Percentiles rank a stretch among this genome's conserved stretches.
Evolutionary conservation across 1,140 invertebrate species (phyloP).

Genomic region (Steinernema khuongi): DNA sequence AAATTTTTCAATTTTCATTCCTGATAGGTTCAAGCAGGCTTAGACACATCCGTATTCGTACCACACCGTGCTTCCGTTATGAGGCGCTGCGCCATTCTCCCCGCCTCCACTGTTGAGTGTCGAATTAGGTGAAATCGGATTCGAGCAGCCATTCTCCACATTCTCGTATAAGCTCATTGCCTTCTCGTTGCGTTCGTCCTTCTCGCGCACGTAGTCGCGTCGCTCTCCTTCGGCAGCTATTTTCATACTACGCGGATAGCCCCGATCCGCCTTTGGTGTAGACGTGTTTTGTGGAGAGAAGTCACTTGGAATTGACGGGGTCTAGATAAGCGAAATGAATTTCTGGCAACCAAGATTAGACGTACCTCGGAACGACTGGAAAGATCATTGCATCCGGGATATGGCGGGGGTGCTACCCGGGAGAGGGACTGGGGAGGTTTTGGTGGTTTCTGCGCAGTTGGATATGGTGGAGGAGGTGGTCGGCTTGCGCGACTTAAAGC

Average conservation of each 20-base stretch:
- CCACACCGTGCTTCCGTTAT: slow-evolving; percentile 34
- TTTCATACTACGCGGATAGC: slow-evolving; percentile 13
- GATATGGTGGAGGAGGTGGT: neutral
- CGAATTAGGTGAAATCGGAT: neutral
- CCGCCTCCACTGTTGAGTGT: neutral
- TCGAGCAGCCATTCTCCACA: slow-evolving; percentile 29
- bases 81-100: neutral
- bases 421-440: neutral
- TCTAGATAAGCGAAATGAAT: neutral
- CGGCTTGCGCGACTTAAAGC: neutral
- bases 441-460: neutral
- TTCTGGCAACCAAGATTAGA: neutral
- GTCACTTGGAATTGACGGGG: slow-evolving; percentile 17
- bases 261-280: slow-evolving; percentile 26
- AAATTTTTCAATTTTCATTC: neutral
- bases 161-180: slow-evolving; percentile 37
- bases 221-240: slow-evolving; percentile 32
- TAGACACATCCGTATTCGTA: slow-evolving; percentile 38
- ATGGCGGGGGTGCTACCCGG: neutral
- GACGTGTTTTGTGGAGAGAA: slow-evolving; percentile 27
- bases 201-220: slow-evolving; percentile 24
- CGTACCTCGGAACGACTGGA: neutral
- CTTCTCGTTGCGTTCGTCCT: slow-evolving; percentile 32
- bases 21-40: neutral
- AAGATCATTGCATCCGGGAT: neutral